phyloP scores from a whole-genome alignment of 2,797 vertebrate species.

The Nannoperca australis region DNA sequence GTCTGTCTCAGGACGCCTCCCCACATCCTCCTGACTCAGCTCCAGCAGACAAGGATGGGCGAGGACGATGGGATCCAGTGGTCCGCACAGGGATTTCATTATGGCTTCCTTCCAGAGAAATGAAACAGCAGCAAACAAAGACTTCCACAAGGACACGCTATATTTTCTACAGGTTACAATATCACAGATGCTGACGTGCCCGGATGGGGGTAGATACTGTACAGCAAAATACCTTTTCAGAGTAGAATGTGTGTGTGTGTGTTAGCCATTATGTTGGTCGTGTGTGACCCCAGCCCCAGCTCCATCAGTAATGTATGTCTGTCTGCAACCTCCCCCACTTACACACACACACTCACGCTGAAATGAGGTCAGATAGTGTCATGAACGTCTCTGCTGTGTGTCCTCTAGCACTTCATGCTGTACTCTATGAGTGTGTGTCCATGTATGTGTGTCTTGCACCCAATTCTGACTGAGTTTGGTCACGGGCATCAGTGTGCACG shows the following conservation, averaged over 20 bases:
- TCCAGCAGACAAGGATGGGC: slow-evolving; percentile 58
- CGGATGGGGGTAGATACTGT: slow-evolving; percentile 3
- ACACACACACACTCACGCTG: slow-evolving; percentile 37
- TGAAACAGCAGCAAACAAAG: slow-evolving; percentile 54
- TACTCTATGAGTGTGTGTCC: slow-evolving; percentile 1
- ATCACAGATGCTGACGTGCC: slow-evolving; percentile 27
- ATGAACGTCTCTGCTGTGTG: slow-evolving; percentile 58
- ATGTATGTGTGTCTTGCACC: slow-evolving; percentile 20
- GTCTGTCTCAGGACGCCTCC: slow-evolving; percentile 44
- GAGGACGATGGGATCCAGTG: slow-evolving; percentile 55
- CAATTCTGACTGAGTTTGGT: slow-evolving; percentile 31
- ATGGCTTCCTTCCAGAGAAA: slow-evolving; percentile 67
- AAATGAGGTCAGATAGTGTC: slow-evolving; percentile 75
- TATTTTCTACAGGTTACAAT: slow-evolving; percentile 48
- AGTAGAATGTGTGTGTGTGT: slow-evolving; percentile 24
- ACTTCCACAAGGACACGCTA: slow-evolving; percentile 53
- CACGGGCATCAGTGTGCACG: slow-evolving; percentile 15
- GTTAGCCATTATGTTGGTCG: slow-evolving; percentile 23
- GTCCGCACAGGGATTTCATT: slow-evolving; percentile 57
- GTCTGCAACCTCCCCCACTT: slow-evolving; percentile 67
- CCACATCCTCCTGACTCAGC: slow-evolving; percentile 28
- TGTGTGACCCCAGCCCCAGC: slow-evolving; percentile 41
- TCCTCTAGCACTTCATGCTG: slow-evolving; percentile 57
- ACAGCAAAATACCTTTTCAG: slow-evolving; percentile 22
- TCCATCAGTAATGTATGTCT: slow-evolving; percentile 76